Evolutionary conservation across 2,888 invertebrate genomes (phyloP), one percentile per base, ranked within the genome.

Genomic region (Morpho deidamia): DNA sequence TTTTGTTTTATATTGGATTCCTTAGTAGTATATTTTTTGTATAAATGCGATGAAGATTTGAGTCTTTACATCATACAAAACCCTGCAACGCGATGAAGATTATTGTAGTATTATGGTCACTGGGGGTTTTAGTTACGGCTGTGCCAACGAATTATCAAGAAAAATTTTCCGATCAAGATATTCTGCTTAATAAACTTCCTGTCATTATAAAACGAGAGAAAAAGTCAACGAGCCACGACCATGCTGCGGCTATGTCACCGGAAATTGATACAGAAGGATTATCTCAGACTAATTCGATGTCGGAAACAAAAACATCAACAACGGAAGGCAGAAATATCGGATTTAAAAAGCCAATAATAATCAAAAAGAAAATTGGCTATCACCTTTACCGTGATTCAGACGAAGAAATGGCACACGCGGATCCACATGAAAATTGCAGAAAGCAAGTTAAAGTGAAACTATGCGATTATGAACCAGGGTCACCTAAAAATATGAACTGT

Each of bases 371-470:
- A 62, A 61, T 70, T 47, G 82, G 79, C 3, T 78, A 82, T 55
- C 78, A 73, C 23, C 60, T 82, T 5, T 85, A 77, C 62, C 77
- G 83, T 10, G 75, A 81, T 60, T 83, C 83, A n/a, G 81, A 79
- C 9, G 85, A 83, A 61, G 82, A 83, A 63, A 69, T 71, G 53
- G 69, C 75, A n/a, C 66, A 75, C 53, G 64, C 72, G 8, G 77
- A 78, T 60, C 72, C 82, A 38, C 64, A 68, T 12, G 80, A 81
- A 59, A 72, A 69, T 38, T 85, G 85, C 52, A 74, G 72, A 12
- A 76, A 81, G 56, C 79, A 82, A 69, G 76, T 85, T 11, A 80
- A 80, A 66, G 79, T 83, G 3, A 87, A 83, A 52, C 59, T 86
- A 11, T 86, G 87, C 57, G 79, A 83, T 53, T 74, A 72, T 39